These are phyloP conservation scores for Phaetusa simplex DNA, from an alignment of 2,113 vertebrate genomes.

Conservation along the genomic window DNA sequence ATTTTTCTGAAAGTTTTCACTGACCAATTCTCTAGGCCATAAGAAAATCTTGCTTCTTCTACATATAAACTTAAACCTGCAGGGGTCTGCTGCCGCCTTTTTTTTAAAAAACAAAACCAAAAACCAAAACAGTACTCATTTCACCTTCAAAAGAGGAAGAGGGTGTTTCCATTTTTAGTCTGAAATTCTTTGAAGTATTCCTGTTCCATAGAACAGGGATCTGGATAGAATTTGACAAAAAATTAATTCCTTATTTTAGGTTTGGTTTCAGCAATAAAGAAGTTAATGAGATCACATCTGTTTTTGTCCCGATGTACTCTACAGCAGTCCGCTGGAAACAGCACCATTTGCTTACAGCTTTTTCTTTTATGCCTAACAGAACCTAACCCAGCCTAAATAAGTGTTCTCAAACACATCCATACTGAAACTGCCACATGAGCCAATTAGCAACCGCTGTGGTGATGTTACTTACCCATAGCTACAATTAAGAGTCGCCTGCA, in stretches of 20 bases:
- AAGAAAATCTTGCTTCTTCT: neutral
- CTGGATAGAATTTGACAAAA: constrained; percentile 42
- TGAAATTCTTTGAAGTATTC: constrained; percentile 58
- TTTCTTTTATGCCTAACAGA: neutral
- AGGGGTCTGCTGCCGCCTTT: neutral
- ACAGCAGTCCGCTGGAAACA: neutral
- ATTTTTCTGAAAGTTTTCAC: neutral
- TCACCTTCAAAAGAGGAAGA: constrained; percentile 39
- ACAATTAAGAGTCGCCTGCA: neutral
- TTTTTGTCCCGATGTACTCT: neutral
- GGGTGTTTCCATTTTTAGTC: constrained; percentile 45
- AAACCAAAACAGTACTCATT: neutral
- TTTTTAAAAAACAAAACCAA: neutral
- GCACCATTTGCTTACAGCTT: neutral
- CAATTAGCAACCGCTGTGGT: neutral
- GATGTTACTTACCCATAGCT: neutral
- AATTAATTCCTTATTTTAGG: constrained; percentile 33
- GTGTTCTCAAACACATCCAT: neutral
- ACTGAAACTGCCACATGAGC: neutral
- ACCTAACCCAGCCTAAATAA: neutral
- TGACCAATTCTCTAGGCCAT: neutral
- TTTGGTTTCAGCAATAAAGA: constrained; percentile 41
- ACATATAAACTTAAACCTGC: neutral
- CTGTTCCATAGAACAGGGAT: neutral
- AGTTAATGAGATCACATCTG: constrained; percentile 53